Percentiles rank a stretch among this genome's conserved stretches.
Evolutionary conservation across 2,113 vertebrate species (phyloP).

Genomic region (Melanocharis versteri): DNA sequence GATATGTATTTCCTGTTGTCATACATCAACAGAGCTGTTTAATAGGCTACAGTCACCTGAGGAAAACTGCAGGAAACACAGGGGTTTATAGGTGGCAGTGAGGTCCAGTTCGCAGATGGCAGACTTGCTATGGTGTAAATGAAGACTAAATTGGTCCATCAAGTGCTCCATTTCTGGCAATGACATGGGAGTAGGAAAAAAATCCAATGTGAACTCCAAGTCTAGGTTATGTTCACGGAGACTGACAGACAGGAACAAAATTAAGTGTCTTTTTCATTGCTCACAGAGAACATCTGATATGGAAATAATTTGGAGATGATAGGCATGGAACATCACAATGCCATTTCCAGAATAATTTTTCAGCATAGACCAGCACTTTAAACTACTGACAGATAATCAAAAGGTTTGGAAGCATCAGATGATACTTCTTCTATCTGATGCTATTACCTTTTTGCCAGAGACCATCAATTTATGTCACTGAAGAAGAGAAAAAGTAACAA

Average conservation of each 20-base stretch:
- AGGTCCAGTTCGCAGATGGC: not conserved
- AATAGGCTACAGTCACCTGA: not conserved
- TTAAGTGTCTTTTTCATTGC: not conserved
- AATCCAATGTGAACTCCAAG: not conserved
- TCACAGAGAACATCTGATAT: not conserved
- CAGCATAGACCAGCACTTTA: not conserved
- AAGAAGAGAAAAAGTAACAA: not conserved
- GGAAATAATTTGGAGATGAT: slow-evolving; percentile 28
- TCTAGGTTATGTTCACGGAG: not conserved
- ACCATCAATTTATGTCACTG: not conserved
- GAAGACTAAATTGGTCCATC: not conserved
- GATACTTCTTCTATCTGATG: not conserved
- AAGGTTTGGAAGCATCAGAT: not conserved
- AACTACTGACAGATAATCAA: not conserved
- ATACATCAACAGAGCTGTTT: not conserved
- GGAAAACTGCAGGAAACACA: not conserved
- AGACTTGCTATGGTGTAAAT: not conserved
- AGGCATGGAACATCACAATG: not conserved
- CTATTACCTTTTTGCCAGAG: not conserved
- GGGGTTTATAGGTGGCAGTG: not conserved
- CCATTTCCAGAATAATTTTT: not conserved
- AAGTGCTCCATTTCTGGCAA: not conserved
- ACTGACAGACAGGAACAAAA: not conserved
- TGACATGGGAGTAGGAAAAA: not conserved
- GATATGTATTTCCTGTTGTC: not conserved